Base-by-base conservation (phyloP, 2,113 vertebrate genomes). In the Saguinus midas region DNA sequence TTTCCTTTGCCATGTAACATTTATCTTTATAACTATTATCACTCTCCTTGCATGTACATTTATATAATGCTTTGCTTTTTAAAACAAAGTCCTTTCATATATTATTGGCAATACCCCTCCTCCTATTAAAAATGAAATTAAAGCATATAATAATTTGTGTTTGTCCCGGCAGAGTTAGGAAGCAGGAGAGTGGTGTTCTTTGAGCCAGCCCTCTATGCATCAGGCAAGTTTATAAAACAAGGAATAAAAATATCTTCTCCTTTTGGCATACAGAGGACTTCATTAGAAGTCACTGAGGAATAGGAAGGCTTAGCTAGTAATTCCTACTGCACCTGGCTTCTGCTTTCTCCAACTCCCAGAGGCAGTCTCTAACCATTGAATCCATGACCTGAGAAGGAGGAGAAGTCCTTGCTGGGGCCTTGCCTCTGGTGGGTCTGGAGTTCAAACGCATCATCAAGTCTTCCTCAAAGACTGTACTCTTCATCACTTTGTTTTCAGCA, bases 61-160 rank as follows among this genome's bases (percentile, higher is more conserved):
- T 23, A 4, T 29, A 18, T 21, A 45, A 45, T 1, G 4, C 12
- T 88, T 93, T 83, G 6, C 35, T 89, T 29, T 66, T 50, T 32
- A 75, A 13, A 75, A 50, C 16, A 17, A 43, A 81, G 21, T 11
- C 6, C 0, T 21, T 92, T 79, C 14, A 20, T 50, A 16, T 6
- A 1, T 83, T 52, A 32, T n/a, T 90, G 83, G 18, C 48, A 90
- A 58, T 78, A 13, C 25, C 85, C 58, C 85, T 73, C 7, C 48
- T 73, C 50, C 70, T 87, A 48, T 84, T 80, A 70, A 81, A 88
- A 89, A 27, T 87, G 40, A 90, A 88, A 85, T 86, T 21, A 61
- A 93, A 48, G 18, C 3, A 20, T n/a, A 7, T 4, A 25, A n/a
- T 90, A n/a, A 37, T 72, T 3, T 40, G 6, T 66, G 8, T 32